These are phyloP conservation scores for Choristoneura rosaceana DNA, from an alignment of 2,888 invertebrate genomes.

Conservation along the genomic window DNA sequence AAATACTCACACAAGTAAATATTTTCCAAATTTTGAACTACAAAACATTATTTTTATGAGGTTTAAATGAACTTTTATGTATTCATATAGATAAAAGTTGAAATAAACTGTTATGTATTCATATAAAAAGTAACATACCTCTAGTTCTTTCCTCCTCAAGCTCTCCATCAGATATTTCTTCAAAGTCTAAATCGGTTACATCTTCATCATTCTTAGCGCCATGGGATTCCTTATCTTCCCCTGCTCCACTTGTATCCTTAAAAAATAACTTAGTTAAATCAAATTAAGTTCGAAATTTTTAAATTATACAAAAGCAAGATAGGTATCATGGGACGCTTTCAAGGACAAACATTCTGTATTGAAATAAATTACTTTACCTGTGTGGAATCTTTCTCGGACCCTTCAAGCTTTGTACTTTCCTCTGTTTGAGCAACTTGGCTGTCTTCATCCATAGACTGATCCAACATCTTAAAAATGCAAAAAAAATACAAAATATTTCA, in stretches of 20 bases:
- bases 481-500: constrained; percentile 32
- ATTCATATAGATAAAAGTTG: too few relatives aligned
- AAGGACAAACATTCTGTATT: neutral
- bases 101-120: neutral
- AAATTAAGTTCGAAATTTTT: neutral
- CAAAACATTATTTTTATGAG: too few relatives aligned
- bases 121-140: constrained; percentile 54
- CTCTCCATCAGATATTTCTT: constrained; percentile 96
- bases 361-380: constrained; percentile 60
- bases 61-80: too few relatives aligned
- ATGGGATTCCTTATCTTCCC: constrained; percentile 77
- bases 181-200: constrained; percentile 92
- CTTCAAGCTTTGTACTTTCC: constrained; percentile 67
- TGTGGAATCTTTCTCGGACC: constrained; percentile 74
- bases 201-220: constrained; percentile 89
- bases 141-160: constrained; percentile 91
- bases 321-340: neutral
- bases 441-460: constrained; percentile 76
- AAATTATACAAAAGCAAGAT: too few relatives aligned
- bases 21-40: too few relatives aligned
- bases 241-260: constrained; percentile 76
- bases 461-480: constrained; percentile 70
- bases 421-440: constrained; percentile 70
- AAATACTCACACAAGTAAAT: too few relatives aligned
- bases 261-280: neutral